Percentiles rank a stretch among this genome's conserved stretches.
Evolutionary conservation across 2,888 invertebrate genomes (phyloP).

Genomic region (Volucella bombylans): DNA sequence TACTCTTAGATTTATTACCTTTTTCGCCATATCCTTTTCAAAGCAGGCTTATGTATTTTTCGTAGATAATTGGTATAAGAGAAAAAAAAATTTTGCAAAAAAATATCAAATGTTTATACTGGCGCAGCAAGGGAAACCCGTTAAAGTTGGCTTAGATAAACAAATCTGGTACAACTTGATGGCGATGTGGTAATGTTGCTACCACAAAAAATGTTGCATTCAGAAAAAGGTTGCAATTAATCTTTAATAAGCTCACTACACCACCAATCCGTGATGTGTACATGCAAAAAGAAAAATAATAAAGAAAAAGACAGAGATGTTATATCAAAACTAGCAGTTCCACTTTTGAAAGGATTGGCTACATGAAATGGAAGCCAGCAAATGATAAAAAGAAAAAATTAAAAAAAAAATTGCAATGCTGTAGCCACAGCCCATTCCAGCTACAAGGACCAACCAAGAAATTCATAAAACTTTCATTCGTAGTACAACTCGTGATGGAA

Average conservation of each 20-base stretch:
- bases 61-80: conserved; percentile 4
- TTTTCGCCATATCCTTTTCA: conserved; percentile 56
- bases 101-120: not conserved
- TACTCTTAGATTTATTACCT: conserved; percentile 61
- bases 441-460: conserved; percentile 70
- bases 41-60: conserved; percentile 15
- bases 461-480: conserved; percentile 70
- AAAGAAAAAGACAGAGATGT: conserved; percentile 59
- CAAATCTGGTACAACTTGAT: conserved; percentile 38
- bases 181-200: conserved; percentile 37
- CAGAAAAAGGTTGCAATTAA: conserved; percentile 61
- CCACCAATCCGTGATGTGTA: conserved; percentile 64
- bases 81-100: conserved; percentile 13
- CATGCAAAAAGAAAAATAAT: conserved; percentile 33
- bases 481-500: conserved; percentile 42
- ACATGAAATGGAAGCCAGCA: conserved; percentile 47
- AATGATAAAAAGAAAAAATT: not conserved
- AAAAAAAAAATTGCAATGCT: conserved; percentile 55
- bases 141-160: conserved; percentile 61
- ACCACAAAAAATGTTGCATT: conserved; percentile 59
- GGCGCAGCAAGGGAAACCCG: conserved; percentile 9
- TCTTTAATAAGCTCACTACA: conserved; percentile 69
- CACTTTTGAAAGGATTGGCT: conserved; percentile 66
- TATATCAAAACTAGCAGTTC: conserved; percentile 46
- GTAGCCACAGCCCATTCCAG: conserved; percentile 72